Percentiles rank a stretch among this genome's conserved stretches.
Evolutionary conservation across 1,140 invertebrate species (phyloP).

Genomic region (Chlorops oryzae): DNA sequence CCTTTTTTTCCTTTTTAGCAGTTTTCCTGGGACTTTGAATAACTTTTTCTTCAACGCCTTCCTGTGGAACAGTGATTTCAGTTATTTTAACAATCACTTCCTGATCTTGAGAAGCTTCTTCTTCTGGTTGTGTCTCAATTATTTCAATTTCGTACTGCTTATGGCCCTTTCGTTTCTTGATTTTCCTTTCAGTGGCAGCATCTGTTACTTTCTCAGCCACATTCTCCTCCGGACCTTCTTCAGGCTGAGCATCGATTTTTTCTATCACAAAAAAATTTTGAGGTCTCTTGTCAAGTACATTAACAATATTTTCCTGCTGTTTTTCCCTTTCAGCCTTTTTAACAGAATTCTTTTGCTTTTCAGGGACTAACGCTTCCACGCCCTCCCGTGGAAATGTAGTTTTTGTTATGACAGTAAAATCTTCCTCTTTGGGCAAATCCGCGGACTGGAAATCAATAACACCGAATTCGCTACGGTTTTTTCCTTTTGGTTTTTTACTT

Average conservation of each 20-base stretch:
- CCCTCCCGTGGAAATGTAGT: slow-evolving; percentile 25
- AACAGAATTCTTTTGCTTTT: slow-evolving; percentile 12
- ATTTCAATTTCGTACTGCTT: slow-evolving; percentile 50
- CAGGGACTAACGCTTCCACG: slow-evolving; percentile 18
- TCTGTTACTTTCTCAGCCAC: slow-evolving; percentile 44
- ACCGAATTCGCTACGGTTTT: no score
- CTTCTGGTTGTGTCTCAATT: slow-evolving; percentile 34
- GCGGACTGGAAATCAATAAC: no score
- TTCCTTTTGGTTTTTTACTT: no score
- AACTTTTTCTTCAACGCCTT: slow-evolving; percentile 22
- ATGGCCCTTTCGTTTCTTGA: slow-evolving; percentile 41
- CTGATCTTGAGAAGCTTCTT: slow-evolving; percentile 24
- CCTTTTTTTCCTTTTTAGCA: slow-evolving; percentile 8
- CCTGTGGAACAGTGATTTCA: slow-evolving; percentile 21
- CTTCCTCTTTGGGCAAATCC: no score
- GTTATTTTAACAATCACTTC: slow-evolving; percentile 42
- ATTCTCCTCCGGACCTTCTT: slow-evolving; percentile 15
- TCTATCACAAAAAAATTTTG: neutral
- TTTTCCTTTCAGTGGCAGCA: slow-evolving; percentile 50
- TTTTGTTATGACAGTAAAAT: slow-evolving; percentile 41
- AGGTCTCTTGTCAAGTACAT: slow-evolving; percentile 8
- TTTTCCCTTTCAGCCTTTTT: no score
- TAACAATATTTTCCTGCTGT: slow-evolving; percentile 1
- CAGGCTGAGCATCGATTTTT: neutral
- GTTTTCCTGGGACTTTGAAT: slow-evolving; percentile 15